Base-by-base conservation (phyloP, 2,888 invertebrate genomes). In the Dasypogon diadema region DNA sequence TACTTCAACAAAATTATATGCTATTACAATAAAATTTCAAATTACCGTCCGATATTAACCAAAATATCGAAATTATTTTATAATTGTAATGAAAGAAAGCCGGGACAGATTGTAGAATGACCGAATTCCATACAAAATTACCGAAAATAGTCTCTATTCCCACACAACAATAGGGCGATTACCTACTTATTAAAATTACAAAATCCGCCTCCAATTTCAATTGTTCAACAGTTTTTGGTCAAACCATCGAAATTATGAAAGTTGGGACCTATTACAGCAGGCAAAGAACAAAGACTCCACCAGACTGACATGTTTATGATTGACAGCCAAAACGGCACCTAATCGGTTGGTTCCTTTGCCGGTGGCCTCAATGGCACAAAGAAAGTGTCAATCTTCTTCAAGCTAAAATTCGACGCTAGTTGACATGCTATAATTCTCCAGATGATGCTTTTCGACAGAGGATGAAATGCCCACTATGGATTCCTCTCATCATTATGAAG, bases 351-450 rank as follows among this genome's bases (percentile, higher is more conserved):
- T 42, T 65, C 65, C 65, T 68, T 46, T 65, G 14, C 51, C 42
- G 48, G 30, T 60, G 63, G 60, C 30, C 46, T 82, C 82, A 60
- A 34, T 22, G 42, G 58, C 46, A 77, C 75, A 77, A 77, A 77
- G 77, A 75, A 77, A 77, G 74, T 77, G 77, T 76, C 77, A 77
- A 77, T 77, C 77, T 77, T 77, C 74, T 26, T 77, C 77, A 77
- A 74, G 34, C 30, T 58, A 54, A 76, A 74, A 76, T 74, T 77
- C 21, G 54, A 54, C 21, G 26, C 18, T 21, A 51, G 70, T 70
- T 70, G 70, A 70, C 70, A 70, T 30, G 70, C 54, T 70, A 54
- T 70, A 70, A 70, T 70, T 54, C 54, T 22, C 70, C 12, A 21
- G 54, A 21, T 24, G 48, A 16, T 8, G 14, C 30, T 54, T 42